Percentiles rank a stretch among this genome's conserved stretches.
Conservation (phyloP, 2,113 vertebrate species). For the Glareola pratincola region DNA sequence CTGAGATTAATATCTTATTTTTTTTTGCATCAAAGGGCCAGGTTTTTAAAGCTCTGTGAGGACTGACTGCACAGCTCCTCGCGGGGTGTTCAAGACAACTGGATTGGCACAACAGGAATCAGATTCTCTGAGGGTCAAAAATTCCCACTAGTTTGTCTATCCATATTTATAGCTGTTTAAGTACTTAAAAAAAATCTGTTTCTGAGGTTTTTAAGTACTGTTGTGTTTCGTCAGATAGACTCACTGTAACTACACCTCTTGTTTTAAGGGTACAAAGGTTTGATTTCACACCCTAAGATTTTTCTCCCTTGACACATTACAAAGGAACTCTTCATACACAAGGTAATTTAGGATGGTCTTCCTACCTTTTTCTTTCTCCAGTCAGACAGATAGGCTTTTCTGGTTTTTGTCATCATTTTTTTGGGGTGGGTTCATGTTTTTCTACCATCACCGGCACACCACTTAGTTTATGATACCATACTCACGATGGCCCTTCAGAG, state of each 20-base stretch:
- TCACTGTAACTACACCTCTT: neutral
- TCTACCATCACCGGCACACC: neutral
- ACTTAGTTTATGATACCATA: neutral
- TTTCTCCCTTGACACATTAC: neutral
- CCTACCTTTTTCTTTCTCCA: neutral
- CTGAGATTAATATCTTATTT: neutral
- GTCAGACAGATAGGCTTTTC: neutral
- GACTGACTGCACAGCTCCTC: accelerated
- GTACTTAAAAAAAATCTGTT: neutral
- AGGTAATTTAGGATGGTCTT: neutral
- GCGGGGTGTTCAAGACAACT: neutral
- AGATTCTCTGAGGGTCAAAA: neutral
- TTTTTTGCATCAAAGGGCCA: neutral
- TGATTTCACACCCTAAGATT: neutral
- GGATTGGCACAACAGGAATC: neutral
- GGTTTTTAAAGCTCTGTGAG: neutral
- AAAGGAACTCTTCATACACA: neutral
- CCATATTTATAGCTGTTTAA: neutral
- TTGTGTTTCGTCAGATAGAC: neutral
- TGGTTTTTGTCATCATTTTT: neutral
- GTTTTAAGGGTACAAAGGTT: neutral
- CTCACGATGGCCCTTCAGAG: neutral
- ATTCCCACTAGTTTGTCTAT: neutral
- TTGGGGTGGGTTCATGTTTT: neutral
- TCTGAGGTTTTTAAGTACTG: neutral